Percentiles rank a stretch among this genome's conserved stretches.
These are phyloP conservation scores for Drusus annulatus DNA, from an alignment of 1,140 invertebrate species.

Conservation along the genomic window DNA sequence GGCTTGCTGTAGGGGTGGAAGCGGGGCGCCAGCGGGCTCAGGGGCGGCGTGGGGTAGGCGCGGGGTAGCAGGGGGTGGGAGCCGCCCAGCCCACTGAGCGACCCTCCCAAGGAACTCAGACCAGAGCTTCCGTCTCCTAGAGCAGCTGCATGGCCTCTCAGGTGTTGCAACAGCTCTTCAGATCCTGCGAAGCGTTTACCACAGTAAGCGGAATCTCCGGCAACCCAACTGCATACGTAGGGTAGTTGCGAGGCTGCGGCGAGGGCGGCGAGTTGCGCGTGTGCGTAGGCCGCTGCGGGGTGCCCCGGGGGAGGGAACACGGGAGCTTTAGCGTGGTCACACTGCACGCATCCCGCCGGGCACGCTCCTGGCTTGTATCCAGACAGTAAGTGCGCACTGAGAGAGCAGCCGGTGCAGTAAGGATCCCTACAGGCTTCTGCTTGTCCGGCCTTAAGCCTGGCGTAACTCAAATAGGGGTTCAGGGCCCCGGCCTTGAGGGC, in stretches of 20 bases:
- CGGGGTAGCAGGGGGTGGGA: slow-evolving; percentile 80
- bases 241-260: slow-evolving; percentile 83
- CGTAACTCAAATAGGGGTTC: slow-evolving; percentile 82
- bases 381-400: slow-evolving; percentile 83
- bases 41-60: slow-evolving; percentile 89
- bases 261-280: slow-evolving; percentile 81
- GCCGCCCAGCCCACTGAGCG: slow-evolving; percentile 62
- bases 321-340: slow-evolving; percentile 82
- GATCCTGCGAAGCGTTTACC: slow-evolving; percentile 91
- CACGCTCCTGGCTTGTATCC: slow-evolving; percentile 74
- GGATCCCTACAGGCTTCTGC: slow-evolving; percentile 85
- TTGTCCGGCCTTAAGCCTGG: slow-evolving; percentile 77
- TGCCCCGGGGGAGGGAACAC: slow-evolving; percentile 68
- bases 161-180: slow-evolving; percentile 91
- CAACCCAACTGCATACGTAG: slow-evolving; percentile 94
- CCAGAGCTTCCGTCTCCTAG: slow-evolving; percentile 65
- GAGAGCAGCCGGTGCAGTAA: slow-evolving; percentile 91
- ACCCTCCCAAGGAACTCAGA: slow-evolving; percentile 15
- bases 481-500: slow-evolving; percentile 77
- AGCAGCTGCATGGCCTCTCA: slow-evolving; percentile 87
- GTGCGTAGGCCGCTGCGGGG: slow-evolving; percentile 79
- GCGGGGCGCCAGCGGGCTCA: slow-evolving; percentile 83
- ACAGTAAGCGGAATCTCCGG: slow-evolving; percentile 88
- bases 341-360: slow-evolving; percentile 90
- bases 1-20: slow-evolving; percentile 92